Evolutionary conservation across 2,113 vertebrate species (phyloP), one percentile per base, ranked within the genome.

Genomic region (Callipepla squamata): DNA sequence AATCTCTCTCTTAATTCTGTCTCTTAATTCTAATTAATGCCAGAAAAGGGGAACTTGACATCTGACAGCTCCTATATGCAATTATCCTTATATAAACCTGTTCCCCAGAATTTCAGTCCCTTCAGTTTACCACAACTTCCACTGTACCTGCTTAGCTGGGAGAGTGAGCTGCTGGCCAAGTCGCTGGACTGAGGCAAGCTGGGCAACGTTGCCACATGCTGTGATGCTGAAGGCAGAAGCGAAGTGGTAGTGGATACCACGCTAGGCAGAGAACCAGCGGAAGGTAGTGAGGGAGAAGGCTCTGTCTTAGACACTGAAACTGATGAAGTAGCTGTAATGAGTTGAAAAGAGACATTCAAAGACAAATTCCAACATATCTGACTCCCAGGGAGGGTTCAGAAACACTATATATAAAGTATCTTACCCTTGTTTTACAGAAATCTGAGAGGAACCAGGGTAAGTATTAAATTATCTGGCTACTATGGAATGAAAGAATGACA

Each of bases 141-240:
- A 65, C 92, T 32, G 7, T 98, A 99, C 99, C 98, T 99, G 98
- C 97, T 99, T 83, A 99, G 98, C 81, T 98, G 97, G 80, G 98
- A 94, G 88, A 99, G 98, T 45, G 98, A 97, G 80, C 96, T 97
- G 93, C 97, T 98, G 87, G 98, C 93, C 94, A 98, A 81, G 92
- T 99, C 98, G 59, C 95, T 96, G 61, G 98, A 62, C 77, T 97
- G 98, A 59, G 98, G 96, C 97, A 99, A 95, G 95, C 82, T 98
- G 92, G 98, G 96, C 92, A 99, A 96, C 1, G 97, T 76, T 81
- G 98, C 97, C 34, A 93, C 95, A 26, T 99, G 98, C 84, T 98
- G 97, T 0, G 99, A 96, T 51, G 97, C 90, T 17, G 98, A 96
- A 84, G 98, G 97, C 53, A 99, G 97, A 96, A 98, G 98, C 2